Evolutionary conservation across 2,113 vertebrate species (phyloP).

Genomic region (Dicentrarchus labrax): DNA sequence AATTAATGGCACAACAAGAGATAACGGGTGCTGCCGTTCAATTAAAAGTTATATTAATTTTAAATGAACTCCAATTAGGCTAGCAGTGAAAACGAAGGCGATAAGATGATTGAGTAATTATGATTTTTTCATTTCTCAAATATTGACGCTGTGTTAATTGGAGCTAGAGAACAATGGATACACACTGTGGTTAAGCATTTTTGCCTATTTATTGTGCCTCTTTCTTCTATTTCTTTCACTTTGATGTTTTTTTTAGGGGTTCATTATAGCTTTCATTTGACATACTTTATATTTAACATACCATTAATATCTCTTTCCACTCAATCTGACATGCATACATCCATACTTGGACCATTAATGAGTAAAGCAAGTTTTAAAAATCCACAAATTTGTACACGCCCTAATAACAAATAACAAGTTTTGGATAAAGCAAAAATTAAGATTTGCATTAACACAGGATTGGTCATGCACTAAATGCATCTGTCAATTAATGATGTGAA

Average conservation of each 20-base stretch:
- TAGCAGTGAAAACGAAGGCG: conserved; percentile 74
- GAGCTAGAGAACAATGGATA: conserved; percentile 69
- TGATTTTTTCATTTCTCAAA: conserved; percentile 74
- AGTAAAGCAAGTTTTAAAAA: not conserved
- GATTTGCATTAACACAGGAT: not conserved
- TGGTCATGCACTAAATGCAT: not conserved
- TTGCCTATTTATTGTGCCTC: not conserved
- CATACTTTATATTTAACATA: not conserved
- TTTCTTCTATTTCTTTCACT: conserved; percentile 5
- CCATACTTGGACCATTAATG: not conserved
- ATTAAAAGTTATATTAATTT: conserved; percentile 85
- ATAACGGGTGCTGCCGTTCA: conserved; percentile 72
- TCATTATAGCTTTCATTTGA: not conserved
- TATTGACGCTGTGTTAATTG: conserved; percentile 78
- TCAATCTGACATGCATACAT: not conserved
- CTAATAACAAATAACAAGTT: not conserved
- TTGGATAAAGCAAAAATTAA: not conserved
- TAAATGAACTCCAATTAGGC: conserved; percentile 82
- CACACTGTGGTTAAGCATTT: conserved; percentile 34
- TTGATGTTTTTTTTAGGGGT: not conserved
- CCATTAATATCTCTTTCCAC: not conserved
- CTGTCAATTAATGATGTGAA: not conserved
- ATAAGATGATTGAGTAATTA: conserved; percentile 82
- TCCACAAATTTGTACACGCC: not conserved
- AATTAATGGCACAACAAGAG: conserved; percentile 78